Evolutionary conservation across 2,797 vertebrate genomes (phyloP), one percentile per base, ranked within the genome.

Genomic region (Dendrocincla fuliginosa): DNA sequence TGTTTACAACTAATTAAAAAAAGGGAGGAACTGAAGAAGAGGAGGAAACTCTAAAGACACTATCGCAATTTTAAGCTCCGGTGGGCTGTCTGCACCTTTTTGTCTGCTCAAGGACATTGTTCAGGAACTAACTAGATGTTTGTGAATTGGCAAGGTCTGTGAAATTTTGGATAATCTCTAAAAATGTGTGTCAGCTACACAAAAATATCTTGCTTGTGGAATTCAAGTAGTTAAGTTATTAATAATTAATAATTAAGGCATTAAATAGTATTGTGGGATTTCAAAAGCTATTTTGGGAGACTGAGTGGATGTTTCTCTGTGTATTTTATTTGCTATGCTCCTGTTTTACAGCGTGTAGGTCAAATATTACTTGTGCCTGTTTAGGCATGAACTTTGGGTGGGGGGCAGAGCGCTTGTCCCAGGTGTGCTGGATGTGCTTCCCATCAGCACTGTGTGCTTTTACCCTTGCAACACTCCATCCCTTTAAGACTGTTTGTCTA

Each of bases 161-260:
- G 76, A 78, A 82, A 81, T 93, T 67, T 56, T 76, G 73, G 59
- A 52, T 86, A 69, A 69, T 86, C 65, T 93, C 83, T 86, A 37
- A 86, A 93, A 85, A 50, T 16, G 8, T 11, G 10, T 44, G 71
- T 74, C 81, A 80, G 61, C 44, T 81, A 52, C 46, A 37, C 56
- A 13, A 91, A 90, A 81, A 56, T 24, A 69, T 37, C 55, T 91
- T 91, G 47, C 83, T 86, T 86, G 23, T 69, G 80, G 61, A 85
- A 86, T 71, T 94, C 39, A 50, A 74, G 60, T 64, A 80, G 85
- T 85, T 89, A 81, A 44, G 56, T 30, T 56, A 41, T 55, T 63
- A 84, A 22, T 77, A 79, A 91, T 94, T 73, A 69, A 80, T 65
- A 87, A 92, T 92, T 71, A 94, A 93, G 33, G 71, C 79, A 96